Conservation (phyloP, 2,113 vertebrate genomes). For the Struthio camelus region DNA sequence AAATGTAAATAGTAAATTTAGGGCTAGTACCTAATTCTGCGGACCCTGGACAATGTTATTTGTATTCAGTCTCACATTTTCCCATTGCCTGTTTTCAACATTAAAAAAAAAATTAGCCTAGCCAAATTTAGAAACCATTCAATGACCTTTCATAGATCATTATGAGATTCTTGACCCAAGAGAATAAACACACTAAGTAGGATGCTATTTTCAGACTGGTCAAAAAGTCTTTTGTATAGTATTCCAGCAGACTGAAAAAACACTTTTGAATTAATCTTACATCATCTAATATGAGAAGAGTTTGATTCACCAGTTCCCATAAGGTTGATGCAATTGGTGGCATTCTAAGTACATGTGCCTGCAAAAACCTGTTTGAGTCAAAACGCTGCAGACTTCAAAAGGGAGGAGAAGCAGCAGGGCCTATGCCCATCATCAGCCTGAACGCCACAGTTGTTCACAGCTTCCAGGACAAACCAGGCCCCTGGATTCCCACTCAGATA, state of each 20-base stretch:
- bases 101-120: background rate
- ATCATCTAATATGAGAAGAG: slow-evolving; percentile 51
- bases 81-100: slow-evolving; percentile 42
- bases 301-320: slow-evolving; percentile 35
- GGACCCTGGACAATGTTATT: background rate
- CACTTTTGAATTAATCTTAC: slow-evolving; percentile 40
- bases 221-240: background rate
- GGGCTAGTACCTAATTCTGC: background rate
- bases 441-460: accelerated
- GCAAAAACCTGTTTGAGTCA: background rate
- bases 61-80: slow-evolving; percentile 9
- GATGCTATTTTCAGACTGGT: slow-evolving; percentile 58
- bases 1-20: background rate
- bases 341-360: background rate
- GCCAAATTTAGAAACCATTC: slow-evolving; percentile 35
- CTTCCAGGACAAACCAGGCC: background rate
- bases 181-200: slow-evolving; percentile 52
- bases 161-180: slow-evolving; percentile 23
- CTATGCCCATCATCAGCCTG: background rate
- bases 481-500: background rate
- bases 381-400: background rate
- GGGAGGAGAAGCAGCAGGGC: background rate
- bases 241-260: slow-evolving; percentile 25
- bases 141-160: slow-evolving; percentile 8
- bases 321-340: background rate